A percentile compares a stretch with the other conserved stretches of the same genome.
phyloP scores from a whole-genome alignment of 2,888 invertebrate genomes.

The Zeuzera pyrina region DNA sequence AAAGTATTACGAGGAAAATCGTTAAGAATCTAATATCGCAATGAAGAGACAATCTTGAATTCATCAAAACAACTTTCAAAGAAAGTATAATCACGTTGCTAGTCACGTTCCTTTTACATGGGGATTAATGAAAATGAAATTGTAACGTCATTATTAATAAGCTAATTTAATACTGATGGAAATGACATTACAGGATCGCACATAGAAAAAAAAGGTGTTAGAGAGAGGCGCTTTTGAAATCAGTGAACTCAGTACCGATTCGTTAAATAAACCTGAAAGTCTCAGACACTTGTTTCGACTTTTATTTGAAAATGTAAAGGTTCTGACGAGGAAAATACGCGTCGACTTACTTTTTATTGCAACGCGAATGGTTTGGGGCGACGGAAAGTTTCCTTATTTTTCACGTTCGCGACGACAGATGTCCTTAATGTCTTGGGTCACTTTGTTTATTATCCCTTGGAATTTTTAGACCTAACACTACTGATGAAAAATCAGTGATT shows the following conservation, averaged over 20 bases:
- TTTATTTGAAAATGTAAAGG: constrained; percentile 31
- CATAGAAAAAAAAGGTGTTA: constrained; percentile 6
- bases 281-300: constrained; percentile 27
- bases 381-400: constrained; percentile 30
- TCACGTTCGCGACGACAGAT: constrained; percentile 33
- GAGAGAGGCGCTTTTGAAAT: constrained; percentile 17
- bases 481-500: constrained; percentile 1
- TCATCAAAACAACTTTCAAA: no score
- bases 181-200: no score
- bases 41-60: no score
- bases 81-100: no score
- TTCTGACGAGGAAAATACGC: constrained; percentile 26
- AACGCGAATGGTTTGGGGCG: constrained; percentile 30
- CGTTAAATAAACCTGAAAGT: constrained; percentile 18
- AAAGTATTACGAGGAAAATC: no score
- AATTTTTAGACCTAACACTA: constrained; percentile 11
- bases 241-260: constrained; percentile 16
- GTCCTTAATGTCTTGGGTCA: constrained; percentile 32
- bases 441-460: constrained; percentile 25
- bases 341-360: constrained; percentile 37
- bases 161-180: no score
- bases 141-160: not conserved
- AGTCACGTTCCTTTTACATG: no score
- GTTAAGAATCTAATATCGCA: no score
- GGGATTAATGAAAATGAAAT: no score